phyloP scores from a whole-genome alignment of 2,113 vertebrate genomes.

The Eurypyga helias region DNA sequence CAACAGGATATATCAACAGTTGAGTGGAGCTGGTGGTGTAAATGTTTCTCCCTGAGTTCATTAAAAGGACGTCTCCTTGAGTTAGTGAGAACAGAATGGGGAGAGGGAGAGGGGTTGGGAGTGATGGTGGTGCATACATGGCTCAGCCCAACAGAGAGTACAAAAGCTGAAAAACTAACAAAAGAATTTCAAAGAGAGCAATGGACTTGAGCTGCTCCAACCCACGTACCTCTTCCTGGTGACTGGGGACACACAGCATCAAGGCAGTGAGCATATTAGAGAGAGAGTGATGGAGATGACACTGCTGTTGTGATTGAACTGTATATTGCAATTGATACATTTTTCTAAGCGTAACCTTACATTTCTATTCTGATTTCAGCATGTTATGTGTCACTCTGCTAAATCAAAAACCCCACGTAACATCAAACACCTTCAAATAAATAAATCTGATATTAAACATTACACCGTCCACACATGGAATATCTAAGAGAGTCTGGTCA shows the following conservation, averaged over 20 bases:
- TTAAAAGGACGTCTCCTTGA: background rate
- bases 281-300: background rate
- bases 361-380: background rate
- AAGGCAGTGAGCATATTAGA: accelerated
- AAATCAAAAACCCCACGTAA: background rate
- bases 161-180: background rate
- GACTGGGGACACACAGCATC: background rate
- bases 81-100: background rate
- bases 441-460: background rate
- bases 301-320: background rate
- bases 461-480: accelerated
- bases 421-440: background rate
- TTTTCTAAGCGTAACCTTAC: background rate
- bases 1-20: background rate
- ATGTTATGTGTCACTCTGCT: background rate
- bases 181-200: background rate
- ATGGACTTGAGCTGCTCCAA: background rate
- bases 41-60: background rate
- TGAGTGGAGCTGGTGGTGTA: background rate
- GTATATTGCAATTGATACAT: background rate
- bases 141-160: background rate
- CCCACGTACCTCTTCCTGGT: accelerated
- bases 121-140: too few relatives aligned
- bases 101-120: too few relatives aligned
- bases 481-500: background rate